These are phyloP conservation scores for Kryptopterus vitreolus DNA, from an alignment of 2,797 vertebrate species.

Conservation along the genomic window DNA sequence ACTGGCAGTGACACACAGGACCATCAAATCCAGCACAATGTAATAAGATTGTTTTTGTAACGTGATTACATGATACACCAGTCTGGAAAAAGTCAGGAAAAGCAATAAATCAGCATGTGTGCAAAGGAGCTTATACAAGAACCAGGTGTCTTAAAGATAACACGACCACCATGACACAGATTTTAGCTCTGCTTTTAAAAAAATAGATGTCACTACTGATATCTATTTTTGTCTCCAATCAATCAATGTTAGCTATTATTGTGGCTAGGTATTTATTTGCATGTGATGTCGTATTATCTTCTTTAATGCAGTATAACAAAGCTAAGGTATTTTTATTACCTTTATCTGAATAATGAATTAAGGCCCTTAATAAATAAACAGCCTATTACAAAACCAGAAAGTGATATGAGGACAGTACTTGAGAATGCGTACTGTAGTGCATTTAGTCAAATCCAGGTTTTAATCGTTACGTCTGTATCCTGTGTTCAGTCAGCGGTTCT, in stretches of 20 bases:
- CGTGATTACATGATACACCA: not conserved
- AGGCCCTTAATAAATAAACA: not conserved
- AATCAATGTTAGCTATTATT: not conserved
- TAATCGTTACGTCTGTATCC: too few species aligned
- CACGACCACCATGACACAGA: too few species aligned
- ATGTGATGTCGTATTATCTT: not conserved
- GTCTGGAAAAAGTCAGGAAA: too few species aligned
- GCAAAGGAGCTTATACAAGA: too few species aligned
- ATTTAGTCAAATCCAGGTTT: too few species aligned
- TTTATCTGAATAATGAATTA: constrained; percentile 4
- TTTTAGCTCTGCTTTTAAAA: too few species aligned
- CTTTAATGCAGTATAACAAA: not conserved
- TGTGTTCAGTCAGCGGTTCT: too few species aligned
- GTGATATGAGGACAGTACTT: not conserved
- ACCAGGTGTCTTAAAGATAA: too few species aligned
- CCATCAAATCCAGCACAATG: not conserved
- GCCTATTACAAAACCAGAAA: not conserved
- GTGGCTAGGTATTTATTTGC: not conserved
- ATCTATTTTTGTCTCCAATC: not conserved
- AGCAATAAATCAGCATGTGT: too few species aligned
- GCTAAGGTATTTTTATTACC: not conserved
- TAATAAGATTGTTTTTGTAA: not conserved
- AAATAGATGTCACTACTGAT: too few species aligned
- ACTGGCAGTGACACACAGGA: not conserved
- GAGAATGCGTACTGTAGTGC: not conserved